Evolutionary conservation across 2,888 invertebrate species (phyloP).

Genomic region (Himalopsyche kuldschensis): DNA sequence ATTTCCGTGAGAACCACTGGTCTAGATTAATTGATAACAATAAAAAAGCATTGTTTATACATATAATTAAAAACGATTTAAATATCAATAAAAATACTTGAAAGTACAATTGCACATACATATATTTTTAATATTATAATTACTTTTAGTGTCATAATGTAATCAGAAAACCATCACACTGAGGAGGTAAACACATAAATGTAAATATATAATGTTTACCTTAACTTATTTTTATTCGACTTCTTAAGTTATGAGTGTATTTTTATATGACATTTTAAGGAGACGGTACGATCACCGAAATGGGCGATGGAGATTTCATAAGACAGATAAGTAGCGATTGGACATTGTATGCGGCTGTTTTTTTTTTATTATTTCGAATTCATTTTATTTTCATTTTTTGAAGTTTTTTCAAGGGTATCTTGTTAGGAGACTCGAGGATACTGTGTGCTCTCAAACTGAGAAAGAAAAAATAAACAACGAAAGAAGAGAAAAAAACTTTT

Average conservation of each 20-base stretch:
- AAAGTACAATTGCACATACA: too few species aligned
- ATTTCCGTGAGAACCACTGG: too few species aligned
- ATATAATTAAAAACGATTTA: too few species aligned
- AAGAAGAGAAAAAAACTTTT: conserved; percentile 22
- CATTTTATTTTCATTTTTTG: conserved; percentile 20
- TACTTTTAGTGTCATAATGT: too few species aligned
- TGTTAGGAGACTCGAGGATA: conserved; percentile 27
- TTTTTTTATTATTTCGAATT: conserved; percentile 9
- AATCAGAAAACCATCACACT: too few species aligned
- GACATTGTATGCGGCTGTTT: conserved; percentile 28
- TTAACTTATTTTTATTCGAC: conserved; percentile 13
- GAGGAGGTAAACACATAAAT: too few species aligned
- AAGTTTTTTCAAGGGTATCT: conserved; percentile 27
- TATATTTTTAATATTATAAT: too few species aligned
- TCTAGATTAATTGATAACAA: too few species aligned
- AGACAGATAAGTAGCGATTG: conserved; percentile 38
- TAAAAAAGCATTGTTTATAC: too few species aligned
- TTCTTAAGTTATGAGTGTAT: not conserved
- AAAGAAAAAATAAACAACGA: conserved; percentile 27
- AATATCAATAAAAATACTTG: too few species aligned
- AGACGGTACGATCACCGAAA: not conserved
- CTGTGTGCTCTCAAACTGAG: conserved; percentile 18
- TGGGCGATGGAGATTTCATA: conserved; percentile 29
- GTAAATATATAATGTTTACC: not conserved
- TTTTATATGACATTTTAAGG: not conserved